phyloP scores from a whole-genome alignment of 2,888 invertebrate genomes.

The Bhutanitis thaidina region DNA sequence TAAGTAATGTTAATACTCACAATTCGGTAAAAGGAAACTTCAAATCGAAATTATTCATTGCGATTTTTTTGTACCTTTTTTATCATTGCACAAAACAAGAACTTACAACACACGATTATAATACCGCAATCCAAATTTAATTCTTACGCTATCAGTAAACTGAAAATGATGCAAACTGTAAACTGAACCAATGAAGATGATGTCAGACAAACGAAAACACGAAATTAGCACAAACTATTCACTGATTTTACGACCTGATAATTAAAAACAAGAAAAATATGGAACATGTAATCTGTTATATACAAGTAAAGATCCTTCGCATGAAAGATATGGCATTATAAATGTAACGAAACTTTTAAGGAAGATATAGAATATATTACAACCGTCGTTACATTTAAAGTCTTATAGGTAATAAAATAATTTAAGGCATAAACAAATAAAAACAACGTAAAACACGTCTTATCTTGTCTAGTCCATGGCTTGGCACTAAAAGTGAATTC shows the following conservation, averaged over 20 bases:
- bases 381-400: too few species aligned
- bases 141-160: slow-evolving; percentile 38
- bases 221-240: slow-evolving; percentile 52
- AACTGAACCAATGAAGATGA: slow-evolving; percentile 48
- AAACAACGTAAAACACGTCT: slow-evolving; percentile 16
- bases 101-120: slow-evolving; percentile 19
- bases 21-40: slow-evolving; percentile 37
- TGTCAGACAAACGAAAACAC: slow-evolving; percentile 52
- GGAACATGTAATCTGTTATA: too few species aligned
- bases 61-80: slow-evolving; percentile 10
- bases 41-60: slow-evolving; percentile 40
- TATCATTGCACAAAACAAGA: slow-evolving; percentile 12
- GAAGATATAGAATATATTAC: too few species aligned
- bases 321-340: too few species aligned
- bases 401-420: too few species aligned
- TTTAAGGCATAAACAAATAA: slow-evolving; percentile 13
- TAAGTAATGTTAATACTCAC: slow-evolving; percentile 34
- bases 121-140: slow-evolving; percentile 38
- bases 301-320: too few species aligned
- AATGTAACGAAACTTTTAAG: too few species aligned
- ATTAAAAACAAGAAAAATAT: slow-evolving; percentile 27
- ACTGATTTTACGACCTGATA: slow-evolving; percentile 40
- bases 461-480: slow-evolving; percentile 20
- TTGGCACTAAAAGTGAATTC: slow-evolving; percentile 20
- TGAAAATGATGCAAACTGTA: slow-evolving; percentile 52